A percentile compares a stretch with the other conserved stretches of the same genome.
Evolutionary conservation across 2,797 vertebrate species (phyloP).

Genomic region (Ispidina lecontei): DNA sequence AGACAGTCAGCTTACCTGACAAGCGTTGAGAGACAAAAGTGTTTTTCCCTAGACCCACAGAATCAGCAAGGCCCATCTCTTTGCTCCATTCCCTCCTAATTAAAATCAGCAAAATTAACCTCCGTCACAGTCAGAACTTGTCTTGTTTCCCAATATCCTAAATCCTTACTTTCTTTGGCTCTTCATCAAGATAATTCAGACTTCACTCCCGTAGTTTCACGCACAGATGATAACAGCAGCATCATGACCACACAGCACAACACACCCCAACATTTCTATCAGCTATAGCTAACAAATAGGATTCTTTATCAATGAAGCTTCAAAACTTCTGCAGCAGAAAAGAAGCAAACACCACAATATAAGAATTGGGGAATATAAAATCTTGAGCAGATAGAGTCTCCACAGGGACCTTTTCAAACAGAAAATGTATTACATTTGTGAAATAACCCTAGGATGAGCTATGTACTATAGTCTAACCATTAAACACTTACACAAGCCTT

Average conservation of each 20-base stretch:
- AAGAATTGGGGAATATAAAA: slow-evolving; percentile 11
- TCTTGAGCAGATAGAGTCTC: not conserved
- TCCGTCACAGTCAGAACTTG: not conserved
- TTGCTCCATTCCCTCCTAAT: not conserved
- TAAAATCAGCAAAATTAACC: not conserved
- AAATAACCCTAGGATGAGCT: slow-evolving; percentile 6
- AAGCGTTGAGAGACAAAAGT: not conserved
- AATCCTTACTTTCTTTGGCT: not conserved
- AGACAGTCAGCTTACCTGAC: not conserved
- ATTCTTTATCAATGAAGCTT: not conserved
- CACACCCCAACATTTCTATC: not conserved
- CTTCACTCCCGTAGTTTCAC: not conserved
- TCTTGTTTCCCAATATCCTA: not conserved
- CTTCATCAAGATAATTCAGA: not conserved
- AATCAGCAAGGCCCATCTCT: not conserved
- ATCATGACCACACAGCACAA: not conserved
- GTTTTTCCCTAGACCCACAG: not conserved
- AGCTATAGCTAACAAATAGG: not conserved
- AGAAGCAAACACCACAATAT: not conserved
- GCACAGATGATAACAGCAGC: not conserved
- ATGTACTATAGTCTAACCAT: not conserved
- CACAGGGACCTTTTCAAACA: not conserved
- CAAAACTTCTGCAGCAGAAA: slow-evolving; percentile 1
- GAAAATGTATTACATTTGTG: not conserved
- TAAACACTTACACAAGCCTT: slow-evolving; percentile 26